Evolutionary conservation across 2,113 vertebrate genomes (phyloP).

Genomic region (Hippopotamus amphibius): DNA sequence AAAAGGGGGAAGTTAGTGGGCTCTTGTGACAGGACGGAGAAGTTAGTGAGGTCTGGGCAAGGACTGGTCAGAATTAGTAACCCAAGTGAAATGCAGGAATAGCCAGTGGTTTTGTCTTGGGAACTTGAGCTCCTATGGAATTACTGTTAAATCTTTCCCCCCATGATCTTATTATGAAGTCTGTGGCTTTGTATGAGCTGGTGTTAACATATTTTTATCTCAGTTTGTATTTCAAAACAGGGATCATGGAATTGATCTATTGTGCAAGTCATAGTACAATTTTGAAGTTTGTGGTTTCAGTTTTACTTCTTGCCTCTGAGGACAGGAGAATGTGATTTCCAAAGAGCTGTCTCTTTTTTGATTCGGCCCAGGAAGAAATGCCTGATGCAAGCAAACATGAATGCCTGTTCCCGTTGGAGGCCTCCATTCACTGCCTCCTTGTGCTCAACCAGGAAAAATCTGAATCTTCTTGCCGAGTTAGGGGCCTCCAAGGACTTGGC

Average conservation of each 20-base stretch:
- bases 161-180: background rate
- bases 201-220: conserved; percentile 13
- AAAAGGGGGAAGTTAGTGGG: background rate
- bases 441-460: background rate
- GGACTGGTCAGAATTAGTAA: background rate
- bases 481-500: background rate
- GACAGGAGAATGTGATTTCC: background rate
- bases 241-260: background rate
- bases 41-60: background rate
- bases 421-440: background rate
- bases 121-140: background rate
- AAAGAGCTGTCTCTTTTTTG: background rate
- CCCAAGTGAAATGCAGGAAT: background rate
- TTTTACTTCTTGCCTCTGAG: background rate
- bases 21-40: background rate
- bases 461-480: background rate
- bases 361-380: background rate
- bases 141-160: background rate
- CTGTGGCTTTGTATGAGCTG: background rate
- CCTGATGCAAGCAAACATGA: background rate
- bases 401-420: background rate
- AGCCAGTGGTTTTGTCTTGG: background rate
- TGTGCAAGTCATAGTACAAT: background rate
- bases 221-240: background rate
- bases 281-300: background rate